These are phyloP conservation scores for Hoplodrina blanda DNA, from an alignment of 2,888 invertebrate species.

Conservation along the genomic window DNA sequence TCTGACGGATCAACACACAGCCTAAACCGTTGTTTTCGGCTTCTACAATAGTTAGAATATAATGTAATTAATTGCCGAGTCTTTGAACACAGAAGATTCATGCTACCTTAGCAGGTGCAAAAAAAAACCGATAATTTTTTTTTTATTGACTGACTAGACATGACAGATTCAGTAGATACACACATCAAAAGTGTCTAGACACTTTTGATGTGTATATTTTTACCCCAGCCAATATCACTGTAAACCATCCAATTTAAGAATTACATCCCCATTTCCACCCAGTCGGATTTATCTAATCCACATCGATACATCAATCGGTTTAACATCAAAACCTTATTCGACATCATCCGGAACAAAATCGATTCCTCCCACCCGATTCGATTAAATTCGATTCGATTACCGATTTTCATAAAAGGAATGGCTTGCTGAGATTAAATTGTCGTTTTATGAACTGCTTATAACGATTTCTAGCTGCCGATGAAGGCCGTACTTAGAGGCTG, in stretches of 20 bases:
- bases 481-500: background rate
- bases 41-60: no score
- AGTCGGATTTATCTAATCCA: slow-evolving; percentile 12
- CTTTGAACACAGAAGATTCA: no score
- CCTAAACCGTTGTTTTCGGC: no score
- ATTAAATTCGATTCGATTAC: slow-evolving; percentile 49
- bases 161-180: no score
- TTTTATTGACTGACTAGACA: no score
- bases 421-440: slow-evolving; percentile 42
- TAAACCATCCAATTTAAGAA: background rate
- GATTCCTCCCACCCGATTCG: slow-evolving; percentile 37
- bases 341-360: slow-evolving; percentile 41
- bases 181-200: no score
- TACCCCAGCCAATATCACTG: background rate
- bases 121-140: no score
- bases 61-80: no score
- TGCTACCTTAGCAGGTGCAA: no score
- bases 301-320: slow-evolving; percentile 27
- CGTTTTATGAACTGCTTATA: slow-evolving; percentile 46
- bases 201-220: no score
- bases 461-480: slow-evolving; percentile 23
- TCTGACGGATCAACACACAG: no score
- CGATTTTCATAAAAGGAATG: slow-evolving; percentile 36
- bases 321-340: slow-evolving; percentile 15
- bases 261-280: background rate